Base-by-base conservation (phyloP, 2,888 invertebrate species). In the Leptura quadrifasciata region DNA sequence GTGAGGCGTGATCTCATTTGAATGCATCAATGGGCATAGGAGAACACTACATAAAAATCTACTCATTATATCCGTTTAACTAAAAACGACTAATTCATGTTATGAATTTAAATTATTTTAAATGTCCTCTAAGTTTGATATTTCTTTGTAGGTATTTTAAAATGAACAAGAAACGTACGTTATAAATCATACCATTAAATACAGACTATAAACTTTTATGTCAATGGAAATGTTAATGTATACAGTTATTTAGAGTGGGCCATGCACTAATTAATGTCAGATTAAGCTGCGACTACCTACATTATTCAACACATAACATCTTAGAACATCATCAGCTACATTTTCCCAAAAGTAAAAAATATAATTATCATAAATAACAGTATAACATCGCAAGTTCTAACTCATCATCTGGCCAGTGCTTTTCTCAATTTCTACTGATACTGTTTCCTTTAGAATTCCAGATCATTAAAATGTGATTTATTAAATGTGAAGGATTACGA, bases 101-200 rank as follows among this genome's bases (percentile, higher is more conserved):
- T 12, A 39, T 15, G 39, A 39, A 39, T 39, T 39, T 6, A 39
- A 39, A 39, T 39, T 39, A 39, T 12, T 39, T 39, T 39, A 15
- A 39, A 39, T 39, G 10, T 12, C 1, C 12, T 15, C 39, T 39
- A 12, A 12, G 39, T 12, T 39, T 12, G 39, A 12, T 39, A 39
- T 39, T 10, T 47, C n/a, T 15, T n/a, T 47, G 47, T 1, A 47
- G 15, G n/a, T n/a, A 47, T 47, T 47, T 47, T 47, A 47, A 47
- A 47, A n/a, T 6, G 5, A 15, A 47, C 39, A 39, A 10, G n/a
- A 47, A 47, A 2, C 15, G n/a, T n/a, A n/a, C 2, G 5, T 15
- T 47, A 47, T 47, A 47, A 47, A 47, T 47, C 47, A 47, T 47
- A n/a, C 47, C 47, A 47, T 47, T 47, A 47, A 47, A 47, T n/a